Conservation (phyloP, 2,113 vertebrate species). For the Polypterus bichir region DNA sequence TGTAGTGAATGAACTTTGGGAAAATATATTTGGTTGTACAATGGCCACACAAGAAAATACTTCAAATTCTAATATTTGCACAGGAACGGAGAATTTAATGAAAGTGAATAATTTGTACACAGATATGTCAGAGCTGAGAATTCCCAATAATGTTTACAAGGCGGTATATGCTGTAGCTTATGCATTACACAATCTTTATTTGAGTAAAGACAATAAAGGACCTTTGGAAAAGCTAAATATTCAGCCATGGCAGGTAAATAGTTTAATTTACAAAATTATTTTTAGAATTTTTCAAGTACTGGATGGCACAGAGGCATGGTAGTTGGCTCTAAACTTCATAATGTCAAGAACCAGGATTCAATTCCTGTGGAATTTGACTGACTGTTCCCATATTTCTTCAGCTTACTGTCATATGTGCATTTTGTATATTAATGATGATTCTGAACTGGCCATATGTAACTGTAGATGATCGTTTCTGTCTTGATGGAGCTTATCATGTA, state of each 20-base stretch:
- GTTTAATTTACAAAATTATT: neutral
- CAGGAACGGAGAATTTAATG: slow-evolving; percentile 9
- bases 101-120: slow-evolving; percentile 1
- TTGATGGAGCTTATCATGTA: too few relatives aligned
- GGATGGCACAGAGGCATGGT: neutral
- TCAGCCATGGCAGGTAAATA: slow-evolving; percentile 14
- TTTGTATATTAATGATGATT: neutral
- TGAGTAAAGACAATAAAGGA: neutral
- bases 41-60: neutral
- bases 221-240: slow-evolving; percentile 2
- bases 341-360: neutral
- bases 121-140: slow-evolving; percentile 8
- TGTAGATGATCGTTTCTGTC: neutral
- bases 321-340: too few relatives aligned
- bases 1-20: slow-evolving; percentile 7
- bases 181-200: neutral
- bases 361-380: too few relatives aligned
- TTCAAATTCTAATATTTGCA: neutral
- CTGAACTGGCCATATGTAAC: neutral
- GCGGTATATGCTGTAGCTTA: slow-evolving; percentile 8
- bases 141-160: slow-evolving; percentile 2
- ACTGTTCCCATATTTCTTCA: too few relatives aligned
- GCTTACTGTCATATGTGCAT: too few relatives aligned
- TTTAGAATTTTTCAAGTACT: neutral
- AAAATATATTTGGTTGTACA: slow-evolving; percentile 4